Base-by-base conservation (phyloP, 2,113 vertebrate species). In the Aldabrachelys gigantea region DNA sequence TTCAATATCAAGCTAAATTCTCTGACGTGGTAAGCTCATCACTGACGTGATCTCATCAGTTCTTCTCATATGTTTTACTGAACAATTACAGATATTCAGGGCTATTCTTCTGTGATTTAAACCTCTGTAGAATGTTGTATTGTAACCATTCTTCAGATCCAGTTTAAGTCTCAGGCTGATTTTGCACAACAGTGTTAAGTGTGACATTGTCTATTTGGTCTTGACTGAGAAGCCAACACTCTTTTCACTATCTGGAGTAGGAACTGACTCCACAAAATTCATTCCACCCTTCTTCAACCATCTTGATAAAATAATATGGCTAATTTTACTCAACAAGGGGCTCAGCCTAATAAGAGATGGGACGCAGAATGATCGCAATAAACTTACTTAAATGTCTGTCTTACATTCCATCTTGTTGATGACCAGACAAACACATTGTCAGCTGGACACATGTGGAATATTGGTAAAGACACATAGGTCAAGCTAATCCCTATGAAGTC, bases 241-340 rank as follows among this genome's bases (percentile, higher is more conserved):
- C 38, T 62, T 83, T 14, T 41, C 93, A 87, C 47, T 41, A 19
- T 69, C 12, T 50, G 27, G 85, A 92, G 86, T 6, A 52, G 24
- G 65, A 13, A 69, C 84, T 86, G 38, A 89, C 41, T 90, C 59
- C 47, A 85, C 53, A 86, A 83, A 90, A 84, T 59, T n/a, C 25
- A 9, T 80, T 95, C 85, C 44, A 89, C 21, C 65, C 87, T 50
- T n/a, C 27, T 7, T 57, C 31, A 78, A 89, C 16, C 10, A 6
- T n/a, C 6, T 59, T 47, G 44, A 78, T 11, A 69, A 87, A 87
- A 35, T 6, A 38, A 11, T 56, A 44, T 49, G 6, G 76, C 11
- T 41, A 81, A 65, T 65, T 38, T 47, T 41, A 62, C 24, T 88
- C 75, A 41, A 5, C 53, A 69, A 85, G 72, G 53, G 35, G 44